Evolutionary conservation across 2,888 invertebrate species (phyloP), one percentile per base, ranked within the genome.

Genomic region (Timema cristinae): DNA sequence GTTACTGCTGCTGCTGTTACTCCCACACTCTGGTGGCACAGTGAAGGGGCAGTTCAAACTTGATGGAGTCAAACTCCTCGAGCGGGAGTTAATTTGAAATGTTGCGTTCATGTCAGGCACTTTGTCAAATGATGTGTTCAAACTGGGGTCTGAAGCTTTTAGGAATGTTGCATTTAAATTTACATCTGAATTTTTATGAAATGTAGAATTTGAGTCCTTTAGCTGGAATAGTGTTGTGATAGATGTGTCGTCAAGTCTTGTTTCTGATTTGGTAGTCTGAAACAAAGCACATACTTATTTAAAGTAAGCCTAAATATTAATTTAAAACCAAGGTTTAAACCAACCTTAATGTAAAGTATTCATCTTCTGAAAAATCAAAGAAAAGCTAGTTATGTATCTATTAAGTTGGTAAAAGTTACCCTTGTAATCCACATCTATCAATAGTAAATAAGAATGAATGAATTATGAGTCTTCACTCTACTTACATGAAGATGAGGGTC

Each of bases 11-110:
- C 68, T 15, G 47, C 68, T 68, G 47, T 66, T 15, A 66, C 63
- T 66, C 47, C 48, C 63, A 0, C 56, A 56, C 49, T 50, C 50
- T 54, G 67, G 68, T 9, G 48, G 47, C 52, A 68, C 47, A 15
- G 67, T n/a, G 16, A 69, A 73, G 13, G 73, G 71, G 11, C 68
- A 71, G 66, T 71, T 71, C n/a, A 73, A 54, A 13, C 49, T 69
- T n/a, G 71, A 68, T n/a, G 71, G 61, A 4, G 67, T 71, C 47
- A 47, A 52, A 10, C 67, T 52, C 66, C 54, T 66, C 32, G 66
- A 54, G 5, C 51, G 66, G 48, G 71, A 52, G 16, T 47, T 50
- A 13, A 71, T 16, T 13, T 67, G 67, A 51, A 71, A 71, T n/a
- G 71, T 61, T 5, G 71, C 51, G 15, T 71, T 68, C 50, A 67